Conservation (phyloP, 2,888 invertebrate genomes). For the Cartodere bifasciata region DNA sequence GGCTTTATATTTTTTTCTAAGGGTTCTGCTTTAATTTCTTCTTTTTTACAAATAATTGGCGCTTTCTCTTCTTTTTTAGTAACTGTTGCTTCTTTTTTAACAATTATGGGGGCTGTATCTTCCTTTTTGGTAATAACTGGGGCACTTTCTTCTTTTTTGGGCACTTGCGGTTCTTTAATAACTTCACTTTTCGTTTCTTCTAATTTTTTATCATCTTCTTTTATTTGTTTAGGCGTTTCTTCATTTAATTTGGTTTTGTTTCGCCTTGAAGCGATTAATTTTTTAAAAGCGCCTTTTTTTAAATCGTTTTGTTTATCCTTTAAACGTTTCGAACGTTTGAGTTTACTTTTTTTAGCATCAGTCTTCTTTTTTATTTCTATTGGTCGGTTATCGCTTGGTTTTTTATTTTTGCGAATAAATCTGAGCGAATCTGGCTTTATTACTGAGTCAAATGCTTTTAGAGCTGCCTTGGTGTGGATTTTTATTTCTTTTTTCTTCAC, state of each 20-base stretch:
- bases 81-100: constrained; percentile 5
- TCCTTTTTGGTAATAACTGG: constrained; percentile 1
- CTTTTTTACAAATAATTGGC: not conserved
- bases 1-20: constrained; percentile 5
- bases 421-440: not conserved
- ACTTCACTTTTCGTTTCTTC: constrained; percentile 6
- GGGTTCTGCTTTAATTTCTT: constrained; percentile 6
- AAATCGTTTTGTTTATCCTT: constrained; percentile 7
- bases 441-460: not conserved
- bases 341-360: constrained; percentile 1
- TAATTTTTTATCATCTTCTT: constrained; percentile 2
- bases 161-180: not conserved
- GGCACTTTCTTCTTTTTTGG: not conserved
- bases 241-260: constrained; percentile 4
- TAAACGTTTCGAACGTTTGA: constrained; percentile 11
- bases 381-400: constrained; percentile 4
- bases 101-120: too few relatives aligned
- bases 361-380: constrained; percentile 7
- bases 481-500: too few relatives aligned
- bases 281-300: constrained; percentile 9
- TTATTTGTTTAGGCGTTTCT: not conserved
- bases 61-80: not conserved
- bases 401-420: not conserved
- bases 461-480: not conserved
- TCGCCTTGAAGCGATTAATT: not conserved